These are phyloP conservation scores for Tragelaphus buxtoni DNA, from an alignment of 2,113 vertebrate species.

Conservation along the genomic window DNA sequence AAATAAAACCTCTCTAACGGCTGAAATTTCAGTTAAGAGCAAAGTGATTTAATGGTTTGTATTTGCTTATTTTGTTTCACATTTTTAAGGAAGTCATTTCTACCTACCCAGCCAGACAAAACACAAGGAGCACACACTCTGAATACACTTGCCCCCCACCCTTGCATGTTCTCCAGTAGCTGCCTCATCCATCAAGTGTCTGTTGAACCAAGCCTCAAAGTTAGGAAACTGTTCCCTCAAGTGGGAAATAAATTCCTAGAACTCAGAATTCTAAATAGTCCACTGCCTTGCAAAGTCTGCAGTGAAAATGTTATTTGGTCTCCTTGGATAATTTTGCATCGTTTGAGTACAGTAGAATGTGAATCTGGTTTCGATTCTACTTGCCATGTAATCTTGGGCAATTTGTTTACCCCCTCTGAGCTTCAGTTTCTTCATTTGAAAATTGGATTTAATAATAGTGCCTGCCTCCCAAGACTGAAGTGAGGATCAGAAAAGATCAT, in stretches of 20 bases:
- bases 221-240: conserved; percentile 24
- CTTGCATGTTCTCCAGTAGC: not conserved
- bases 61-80: conserved; percentile 36
- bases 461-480: not conserved
- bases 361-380: conserved; percentile 22
- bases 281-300: not conserved
- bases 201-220: conserved; percentile 22
- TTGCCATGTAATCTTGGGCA: not conserved
- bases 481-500: not conserved
- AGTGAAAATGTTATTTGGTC: conserved; percentile 26
- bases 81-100: conserved; percentile 9
- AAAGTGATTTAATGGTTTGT: not conserved
- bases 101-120: conserved; percentile 12
- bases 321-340: conserved; percentile 32
- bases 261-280: conserved; percentile 42
- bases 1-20: conserved; percentile 14
- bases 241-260: conserved; percentile 26
- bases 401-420: not conserved
- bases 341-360: not conserved
- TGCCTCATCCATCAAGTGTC: not conserved
- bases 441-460: not conserved
- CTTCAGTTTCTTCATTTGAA: conserved; percentile 6
- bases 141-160: not conserved
- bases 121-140: not conserved
- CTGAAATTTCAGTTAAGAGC: conserved; percentile 22